Percentiles rank a stretch among this genome's conserved stretches.
These are phyloP conservation scores for Mareca penelope DNA, from an alignment of 2,797 vertebrate genomes.

Conservation along the genomic window DNA sequence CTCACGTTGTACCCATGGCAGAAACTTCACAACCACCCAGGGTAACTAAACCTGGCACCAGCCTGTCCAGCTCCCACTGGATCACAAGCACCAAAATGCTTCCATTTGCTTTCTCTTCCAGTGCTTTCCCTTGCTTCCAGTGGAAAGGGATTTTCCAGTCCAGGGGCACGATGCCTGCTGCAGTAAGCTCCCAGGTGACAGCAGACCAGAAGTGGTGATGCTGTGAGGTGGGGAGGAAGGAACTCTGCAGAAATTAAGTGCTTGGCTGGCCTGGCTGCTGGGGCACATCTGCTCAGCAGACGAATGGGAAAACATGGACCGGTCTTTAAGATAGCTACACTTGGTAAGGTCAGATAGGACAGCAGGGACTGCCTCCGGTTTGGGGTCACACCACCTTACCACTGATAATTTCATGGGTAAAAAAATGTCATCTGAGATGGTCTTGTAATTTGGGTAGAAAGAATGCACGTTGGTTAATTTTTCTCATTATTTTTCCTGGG, in stretches of 20 bases:
- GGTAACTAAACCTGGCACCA: neutral
- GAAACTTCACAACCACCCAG: neutral
- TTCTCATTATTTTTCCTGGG: neutral
- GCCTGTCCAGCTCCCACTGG: neutral
- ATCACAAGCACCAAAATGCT: neutral
- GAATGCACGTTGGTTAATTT: neutral
- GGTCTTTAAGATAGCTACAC: conserved; percentile 10
- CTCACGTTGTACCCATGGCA: fast-evolving
- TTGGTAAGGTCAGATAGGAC: conserved; percentile 1
- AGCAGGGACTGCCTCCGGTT: neutral
- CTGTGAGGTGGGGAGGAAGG: neutral
- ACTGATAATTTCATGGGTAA: neutral
- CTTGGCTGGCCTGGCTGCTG: conserved; percentile 30
- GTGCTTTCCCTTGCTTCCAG: neutral
- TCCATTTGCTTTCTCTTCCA: no score
- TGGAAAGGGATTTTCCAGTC: neutral
- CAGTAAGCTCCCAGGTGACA: conserved; percentile 27
- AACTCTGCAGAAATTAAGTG: conserved; percentile 31
- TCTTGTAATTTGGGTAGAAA: neutral
- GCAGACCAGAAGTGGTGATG: neutral
- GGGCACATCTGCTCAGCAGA: conserved; percentile 33
- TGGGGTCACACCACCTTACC: neutral
- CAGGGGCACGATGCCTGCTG: neutral
- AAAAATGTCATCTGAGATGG: neutral
- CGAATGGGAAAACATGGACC: neutral